Conservation (phyloP, 2,888 invertebrate genomes). For the Frankliniella fusca region DNA sequence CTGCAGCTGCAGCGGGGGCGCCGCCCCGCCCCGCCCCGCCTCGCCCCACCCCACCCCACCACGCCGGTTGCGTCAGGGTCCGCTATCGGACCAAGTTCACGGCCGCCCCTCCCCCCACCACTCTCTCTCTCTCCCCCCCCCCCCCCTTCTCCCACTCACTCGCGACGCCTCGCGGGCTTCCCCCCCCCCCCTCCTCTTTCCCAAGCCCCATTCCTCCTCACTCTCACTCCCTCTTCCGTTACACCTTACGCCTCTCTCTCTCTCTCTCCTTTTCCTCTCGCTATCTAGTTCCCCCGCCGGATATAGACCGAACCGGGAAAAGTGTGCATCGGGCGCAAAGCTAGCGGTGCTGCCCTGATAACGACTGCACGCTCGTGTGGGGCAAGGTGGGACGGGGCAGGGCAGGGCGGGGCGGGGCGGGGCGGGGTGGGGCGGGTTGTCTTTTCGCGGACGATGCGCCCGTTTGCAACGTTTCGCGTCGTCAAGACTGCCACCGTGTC, state of each 20-base stretch:
- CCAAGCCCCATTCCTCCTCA: no score
- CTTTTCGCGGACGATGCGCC: neutral
- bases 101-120: neutral
- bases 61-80: constrained; percentile 33
- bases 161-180: neutral
- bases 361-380: neutral
- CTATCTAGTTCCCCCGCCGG: neutral
- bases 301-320: neutral
- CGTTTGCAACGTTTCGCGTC: neutral
- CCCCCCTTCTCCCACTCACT: constrained; percentile 18
- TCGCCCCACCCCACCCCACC: no score
- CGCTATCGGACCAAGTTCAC: constrained; percentile 34
- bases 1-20: constrained; percentile 33
- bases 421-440: neutral
- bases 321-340: neutral
- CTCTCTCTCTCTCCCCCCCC: constrained; percentile 30
- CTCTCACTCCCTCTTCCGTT: neutral
- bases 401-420: neutral
- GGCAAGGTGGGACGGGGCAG: neutral
- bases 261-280: neutral
- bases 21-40: constrained; percentile 31
- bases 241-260: constrained; percentile 27
- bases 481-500: neutral
- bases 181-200: no score
- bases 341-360: neutral